Evolutionary conservation across 2,797 vertebrate species (phyloP).

Genomic region (Smutsia temminckii): DNA sequence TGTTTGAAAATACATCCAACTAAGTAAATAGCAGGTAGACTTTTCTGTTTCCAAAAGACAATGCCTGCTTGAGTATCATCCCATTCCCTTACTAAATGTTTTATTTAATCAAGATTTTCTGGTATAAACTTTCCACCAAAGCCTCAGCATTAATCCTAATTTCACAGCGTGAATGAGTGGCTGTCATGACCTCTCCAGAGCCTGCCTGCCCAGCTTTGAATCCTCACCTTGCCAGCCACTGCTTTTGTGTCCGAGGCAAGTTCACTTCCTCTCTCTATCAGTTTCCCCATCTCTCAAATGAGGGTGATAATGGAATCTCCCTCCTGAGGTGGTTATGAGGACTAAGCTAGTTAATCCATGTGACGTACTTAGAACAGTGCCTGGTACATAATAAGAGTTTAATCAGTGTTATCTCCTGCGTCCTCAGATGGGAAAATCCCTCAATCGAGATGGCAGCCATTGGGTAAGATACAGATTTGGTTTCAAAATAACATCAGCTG

Average conservation of each 20-base stretch:
- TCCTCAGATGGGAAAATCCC: background rate
- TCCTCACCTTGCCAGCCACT: background rate
- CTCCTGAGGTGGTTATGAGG: background rate
- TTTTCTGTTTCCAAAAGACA: constrained; percentile 26
- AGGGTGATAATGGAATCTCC: background rate
- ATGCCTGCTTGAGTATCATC: background rate
- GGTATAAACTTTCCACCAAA: background rate
- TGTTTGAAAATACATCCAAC: background rate
- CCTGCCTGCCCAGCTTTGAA: background rate
- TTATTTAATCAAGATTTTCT: background rate
- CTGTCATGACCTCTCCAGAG: background rate
- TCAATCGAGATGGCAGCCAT: background rate
- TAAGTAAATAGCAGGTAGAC: background rate
- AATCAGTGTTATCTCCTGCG: background rate
- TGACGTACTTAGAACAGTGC: background rate
- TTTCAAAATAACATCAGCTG: background rate
- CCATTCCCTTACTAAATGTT: constrained; percentile 26
- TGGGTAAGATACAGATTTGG: background rate
- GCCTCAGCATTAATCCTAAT: background rate
- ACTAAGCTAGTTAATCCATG: background rate
- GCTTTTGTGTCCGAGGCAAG: background rate
- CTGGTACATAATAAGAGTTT: background rate
- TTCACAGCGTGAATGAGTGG: background rate
- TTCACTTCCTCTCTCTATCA: background rate
- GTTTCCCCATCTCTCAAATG: background rate